Conservation (phyloP, 2,888 invertebrate species). For the Aelia acuminata region DNA sequence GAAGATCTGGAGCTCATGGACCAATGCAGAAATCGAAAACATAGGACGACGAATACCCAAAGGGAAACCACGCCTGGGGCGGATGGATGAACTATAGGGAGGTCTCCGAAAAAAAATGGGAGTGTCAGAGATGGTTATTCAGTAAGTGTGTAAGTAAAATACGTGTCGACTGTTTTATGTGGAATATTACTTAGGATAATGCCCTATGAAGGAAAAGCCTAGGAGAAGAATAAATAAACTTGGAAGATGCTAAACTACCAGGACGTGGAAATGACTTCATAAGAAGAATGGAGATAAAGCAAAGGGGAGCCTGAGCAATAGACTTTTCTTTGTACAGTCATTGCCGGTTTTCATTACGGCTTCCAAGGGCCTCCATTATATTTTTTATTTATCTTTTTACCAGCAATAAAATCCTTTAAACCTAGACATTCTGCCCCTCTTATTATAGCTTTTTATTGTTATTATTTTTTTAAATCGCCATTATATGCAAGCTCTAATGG, state of each 20-base stretch:
- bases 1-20: no score
- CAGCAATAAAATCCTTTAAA: conserved; percentile 43
- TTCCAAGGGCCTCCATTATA: conserved; percentile 30
- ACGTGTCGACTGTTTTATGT: no score
- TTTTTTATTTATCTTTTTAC: background rate
- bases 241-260: background rate
- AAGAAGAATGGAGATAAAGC: background rate
- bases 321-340: conserved; percentile 10
- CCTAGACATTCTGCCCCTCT: conserved; percentile 11
- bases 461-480: background rate
- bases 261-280: background rate
- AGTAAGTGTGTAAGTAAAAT: no score
- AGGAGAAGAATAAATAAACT: background rate
- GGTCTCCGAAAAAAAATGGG: no score
- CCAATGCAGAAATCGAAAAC: no score
- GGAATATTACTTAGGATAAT: no score
- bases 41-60: no score
- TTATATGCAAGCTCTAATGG: conserved; percentile 10
- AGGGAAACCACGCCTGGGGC: no score
- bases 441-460: conserved; percentile 2
- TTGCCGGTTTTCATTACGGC: conserved; percentile 31
- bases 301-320: conserved; percentile 1
- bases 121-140: no score
- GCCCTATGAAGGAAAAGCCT: background rate
- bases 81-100: no score